A percentile compares a stretch with the other conserved stretches of the same genome.
phyloP scores from a whole-genome alignment of 35 echinoderm and acorn worm species.

The Ophioderma brevispina region DNA sequence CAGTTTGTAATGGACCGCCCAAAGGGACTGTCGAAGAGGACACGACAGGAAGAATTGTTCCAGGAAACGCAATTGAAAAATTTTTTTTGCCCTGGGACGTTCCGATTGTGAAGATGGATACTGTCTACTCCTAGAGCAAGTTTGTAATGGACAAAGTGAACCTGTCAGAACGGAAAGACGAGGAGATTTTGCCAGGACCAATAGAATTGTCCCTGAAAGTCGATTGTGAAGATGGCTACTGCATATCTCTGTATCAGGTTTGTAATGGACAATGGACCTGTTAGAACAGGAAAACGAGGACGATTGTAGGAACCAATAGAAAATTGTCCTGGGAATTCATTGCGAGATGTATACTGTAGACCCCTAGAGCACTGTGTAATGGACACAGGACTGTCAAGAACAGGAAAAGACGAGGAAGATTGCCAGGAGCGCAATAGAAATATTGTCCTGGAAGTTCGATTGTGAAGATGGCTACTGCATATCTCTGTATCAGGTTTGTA shows the following conservation, averaged over 20 bases:
- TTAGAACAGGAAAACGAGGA: too few relatives aligned
- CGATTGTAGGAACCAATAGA: too few relatives aligned
- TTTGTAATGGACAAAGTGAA: slow-evolving; percentile 44
- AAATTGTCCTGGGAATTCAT: background rate
- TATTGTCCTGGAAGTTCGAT: slow-evolving; percentile 22
- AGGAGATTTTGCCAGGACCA: too few relatives aligned
- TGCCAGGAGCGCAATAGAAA: slow-evolving; percentile 5
- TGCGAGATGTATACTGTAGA: slow-evolving; percentile 22
- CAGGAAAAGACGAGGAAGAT: slow-evolving; percentile 27
- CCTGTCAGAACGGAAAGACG: too few relatives aligned
- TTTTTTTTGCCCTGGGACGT: slow-evolving; percentile 9
- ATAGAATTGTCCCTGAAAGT: too few relatives aligned
- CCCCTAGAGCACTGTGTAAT: slow-evolving; percentile 4
- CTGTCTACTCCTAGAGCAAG: background rate
- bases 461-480: slow-evolving; percentile 48
- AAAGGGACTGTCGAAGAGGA: slow-evolving; percentile 10
- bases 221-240: too few relatives aligned
- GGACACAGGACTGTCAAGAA: background rate
- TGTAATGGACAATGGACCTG: too few relatives aligned
- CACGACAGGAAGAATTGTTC: slow-evolving; percentile 36
- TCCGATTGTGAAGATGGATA: slow-evolving; percentile 33
- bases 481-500: too few relatives aligned
- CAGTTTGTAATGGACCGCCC: slow-evolving; percentile 51
- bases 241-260: too few relatives aligned
- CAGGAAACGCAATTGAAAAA: background rate